Evolutionary conservation across 2,113 vertebrate species (phyloP).

Genomic region (Neolamprologus hecqui): DNA sequence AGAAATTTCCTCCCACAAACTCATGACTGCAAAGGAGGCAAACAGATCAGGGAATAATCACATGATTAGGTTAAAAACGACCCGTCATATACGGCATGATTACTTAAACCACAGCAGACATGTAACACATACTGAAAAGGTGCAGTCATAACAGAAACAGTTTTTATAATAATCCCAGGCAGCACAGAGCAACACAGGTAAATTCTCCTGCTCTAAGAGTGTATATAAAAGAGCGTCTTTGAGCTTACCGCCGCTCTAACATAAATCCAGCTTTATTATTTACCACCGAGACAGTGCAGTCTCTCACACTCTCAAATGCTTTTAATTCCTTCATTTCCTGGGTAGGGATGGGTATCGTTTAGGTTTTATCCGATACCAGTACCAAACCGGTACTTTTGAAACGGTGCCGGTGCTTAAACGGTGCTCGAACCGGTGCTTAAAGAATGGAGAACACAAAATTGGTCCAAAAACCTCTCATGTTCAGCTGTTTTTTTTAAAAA

Average conservation of each 20-base stretch:
- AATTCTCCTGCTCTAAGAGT: not conserved
- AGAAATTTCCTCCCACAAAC: not conserved
- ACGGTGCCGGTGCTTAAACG: accelerated
- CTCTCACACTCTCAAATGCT: not conserved
- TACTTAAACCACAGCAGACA: not conserved
- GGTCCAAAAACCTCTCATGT: not conserved
- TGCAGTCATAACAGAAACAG: not conserved
- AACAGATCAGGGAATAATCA: not conserved
- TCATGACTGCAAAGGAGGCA: not conserved
- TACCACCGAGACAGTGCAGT: not conserved
- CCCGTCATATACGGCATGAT: not conserved
- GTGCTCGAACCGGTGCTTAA: not conserved
- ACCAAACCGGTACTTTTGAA: not conserved
- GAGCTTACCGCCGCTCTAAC: not conserved
- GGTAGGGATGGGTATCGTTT: not conserved
- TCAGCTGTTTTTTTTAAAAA: not conserved
- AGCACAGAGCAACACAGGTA: not conserved
- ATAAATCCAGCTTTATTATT: not conserved
- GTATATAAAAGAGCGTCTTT: not conserved
- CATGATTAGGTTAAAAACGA: not conserved
- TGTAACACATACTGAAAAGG: not conserved
- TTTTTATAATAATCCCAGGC: not conserved
- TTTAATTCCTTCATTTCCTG: not conserved
- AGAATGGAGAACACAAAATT: accelerated
- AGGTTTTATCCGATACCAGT: accelerated